A percentile compares a stretch with the other conserved stretches of the same genome.
phyloP scores from a whole-genome alignment of 2,888 invertebrate species.

The Eueremaeus valkanovi region DNA sequence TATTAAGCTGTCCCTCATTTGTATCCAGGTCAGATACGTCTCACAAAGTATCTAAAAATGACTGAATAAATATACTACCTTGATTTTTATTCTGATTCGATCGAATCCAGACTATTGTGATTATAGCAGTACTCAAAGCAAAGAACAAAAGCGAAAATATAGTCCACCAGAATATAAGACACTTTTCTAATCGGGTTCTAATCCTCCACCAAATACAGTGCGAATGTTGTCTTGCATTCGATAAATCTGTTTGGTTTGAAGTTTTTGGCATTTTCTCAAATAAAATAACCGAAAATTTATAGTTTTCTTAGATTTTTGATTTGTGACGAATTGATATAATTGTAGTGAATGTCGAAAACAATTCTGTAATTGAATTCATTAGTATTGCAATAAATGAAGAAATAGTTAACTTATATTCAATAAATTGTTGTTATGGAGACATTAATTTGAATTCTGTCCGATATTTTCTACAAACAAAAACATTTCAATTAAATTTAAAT shows the following conservation, averaged over 20 bases:
- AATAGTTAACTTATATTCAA: not conserved
- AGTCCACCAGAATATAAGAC: not conserved
- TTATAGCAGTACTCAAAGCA: not conserved
- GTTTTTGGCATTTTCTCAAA: too few species aligned
- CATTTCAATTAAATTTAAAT: too few species aligned
- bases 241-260: too few species aligned
- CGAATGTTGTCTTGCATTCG: not conserved
- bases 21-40: too few species aligned
- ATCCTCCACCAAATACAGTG: conserved; percentile 1
- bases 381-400: too few species aligned
- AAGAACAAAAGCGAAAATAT: not conserved
- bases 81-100: not conserved
- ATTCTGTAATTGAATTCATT: too few species aligned
- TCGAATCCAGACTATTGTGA: not conserved
- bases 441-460: not conserved
- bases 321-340: not conserved
- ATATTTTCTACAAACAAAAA: not conserved
- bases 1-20: too few species aligned
- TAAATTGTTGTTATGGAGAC: conserved; percentile 6
- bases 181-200: not conserved
- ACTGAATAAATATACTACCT: not conserved
- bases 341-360: too few species aligned
- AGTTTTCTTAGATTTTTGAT: too few species aligned
- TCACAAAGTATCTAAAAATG: too few species aligned
- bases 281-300: too few species aligned